Conservation (phyloP, 1,140 invertebrate species). For the Uloborus diversus region DNA sequence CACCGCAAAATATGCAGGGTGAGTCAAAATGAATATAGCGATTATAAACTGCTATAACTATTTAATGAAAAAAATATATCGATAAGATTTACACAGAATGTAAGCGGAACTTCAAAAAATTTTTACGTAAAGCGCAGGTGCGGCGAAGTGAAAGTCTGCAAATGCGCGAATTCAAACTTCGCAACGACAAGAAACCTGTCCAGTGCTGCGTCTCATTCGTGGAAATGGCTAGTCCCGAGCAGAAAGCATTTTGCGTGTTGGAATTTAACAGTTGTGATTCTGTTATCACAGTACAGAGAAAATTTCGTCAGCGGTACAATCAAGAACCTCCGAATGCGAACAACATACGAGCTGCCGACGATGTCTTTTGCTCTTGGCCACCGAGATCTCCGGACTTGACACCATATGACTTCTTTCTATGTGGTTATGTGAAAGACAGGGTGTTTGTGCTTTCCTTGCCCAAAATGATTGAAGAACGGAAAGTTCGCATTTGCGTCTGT, state of each 20-base stretch:
- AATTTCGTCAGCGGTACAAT: neutral
- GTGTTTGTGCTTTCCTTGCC: neutral
- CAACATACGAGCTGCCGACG: neutral
- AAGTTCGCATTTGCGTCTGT: slow-evolving; percentile 3
- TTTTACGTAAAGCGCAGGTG: no score
- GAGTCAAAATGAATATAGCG: no score
- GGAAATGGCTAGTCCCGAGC: neutral
- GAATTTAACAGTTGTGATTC: slow-evolving; percentile 1
- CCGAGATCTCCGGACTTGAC: neutral
- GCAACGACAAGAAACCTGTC: no score
- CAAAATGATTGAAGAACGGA: neutral
- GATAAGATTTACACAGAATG: no score
- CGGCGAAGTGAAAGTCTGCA: no score
- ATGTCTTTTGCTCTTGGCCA: neutral
- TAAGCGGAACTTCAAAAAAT: no score
- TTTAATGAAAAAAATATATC: no score
- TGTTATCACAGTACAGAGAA: neutral
- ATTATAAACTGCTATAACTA: no score
- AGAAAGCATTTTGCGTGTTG: slow-evolving; percentile 8
- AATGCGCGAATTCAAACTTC: no score
- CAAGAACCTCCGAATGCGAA: neutral
- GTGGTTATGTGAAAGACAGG: neutral
- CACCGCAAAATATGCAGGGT: no score
- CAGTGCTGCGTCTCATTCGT: no score
- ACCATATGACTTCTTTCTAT: neutral